Percentiles rank a stretch among this genome's conserved stretches.
Conservation (phyloP, 2,888 invertebrate genomes). For the Gnatocerus cornutus region DNA sequence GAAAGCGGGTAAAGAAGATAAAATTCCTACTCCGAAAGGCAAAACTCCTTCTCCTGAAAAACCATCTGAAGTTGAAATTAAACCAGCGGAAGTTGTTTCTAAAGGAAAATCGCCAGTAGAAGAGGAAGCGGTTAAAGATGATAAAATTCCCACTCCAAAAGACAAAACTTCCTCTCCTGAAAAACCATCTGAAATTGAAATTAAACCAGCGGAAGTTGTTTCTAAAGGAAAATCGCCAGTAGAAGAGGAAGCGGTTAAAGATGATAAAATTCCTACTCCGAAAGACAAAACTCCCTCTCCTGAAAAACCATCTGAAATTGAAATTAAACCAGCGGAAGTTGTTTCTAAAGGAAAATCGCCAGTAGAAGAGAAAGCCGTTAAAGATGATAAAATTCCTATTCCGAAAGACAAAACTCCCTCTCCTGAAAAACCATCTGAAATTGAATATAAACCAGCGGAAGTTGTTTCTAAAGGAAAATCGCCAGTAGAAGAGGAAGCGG, state of each 20-base stretch:
- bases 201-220: not conserved
- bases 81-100: not conserved
- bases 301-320: conserved; percentile 9
- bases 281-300: conserved; percentile 5
- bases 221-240: not conserved
- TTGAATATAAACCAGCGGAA: not conserved
- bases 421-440: conserved; percentile 32
- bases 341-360: not conserved
- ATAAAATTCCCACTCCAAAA: conserved; percentile 14
- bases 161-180: conserved; percentile 11
- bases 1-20: not conserved
- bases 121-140: conserved; percentile 15
- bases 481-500: not conserved
- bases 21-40: conserved; percentile 1
- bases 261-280: not conserved
- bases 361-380: not conserved
- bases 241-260: not conserved
- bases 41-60: conserved; percentile 10
- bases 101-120: conserved; percentile 21
- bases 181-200: conserved; percentile 11
- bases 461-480: conserved; percentile 8
- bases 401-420: conserved; percentile 12
- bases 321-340: not conserved
- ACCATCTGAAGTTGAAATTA: conserved; percentile 1
- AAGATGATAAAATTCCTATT: not conserved